A percentile compares a stretch with the other conserved stretches of the same genome.
phyloP scores from a whole-genome alignment of 2,113 vertebrate genomes.

The Phalacrocorax brasilianus region DNA sequence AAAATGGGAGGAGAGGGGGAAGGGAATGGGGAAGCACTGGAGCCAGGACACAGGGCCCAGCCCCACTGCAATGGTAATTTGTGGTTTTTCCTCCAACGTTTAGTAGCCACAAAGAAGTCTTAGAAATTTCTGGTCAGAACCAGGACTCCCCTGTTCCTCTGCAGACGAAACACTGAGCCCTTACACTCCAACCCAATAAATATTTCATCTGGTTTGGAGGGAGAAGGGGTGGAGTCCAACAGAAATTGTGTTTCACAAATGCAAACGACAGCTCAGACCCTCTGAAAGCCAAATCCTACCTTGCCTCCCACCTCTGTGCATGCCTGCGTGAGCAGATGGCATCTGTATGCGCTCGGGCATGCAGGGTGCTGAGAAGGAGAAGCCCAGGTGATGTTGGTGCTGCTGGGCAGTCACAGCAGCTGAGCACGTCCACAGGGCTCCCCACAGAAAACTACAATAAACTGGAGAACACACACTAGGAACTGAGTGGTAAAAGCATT shows the following conservation, averaged over 20 bases:
- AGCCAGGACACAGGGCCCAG: conserved; percentile 77
- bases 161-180: conserved; percentile 71
- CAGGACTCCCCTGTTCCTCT: conserved; percentile 78
- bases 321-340: not conserved
- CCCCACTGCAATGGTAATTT: conserved; percentile 88
- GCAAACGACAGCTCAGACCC: conserved; percentile 6
- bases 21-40: conserved; percentile 49
- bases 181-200: conserved; percentile 73
- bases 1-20: conserved; percentile 35
- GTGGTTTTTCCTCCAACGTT: conserved; percentile 88
- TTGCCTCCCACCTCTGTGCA: not conserved
- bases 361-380: rapidly evolving
- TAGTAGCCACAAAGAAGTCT: conserved; percentile 87
- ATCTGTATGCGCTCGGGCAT: rapidly evolving
- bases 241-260: conserved; percentile 33
- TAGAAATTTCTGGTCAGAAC: conserved; percentile 80
- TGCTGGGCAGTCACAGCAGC: rapidly evolving
- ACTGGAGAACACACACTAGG: not conserved
- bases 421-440: rapidly evolving
- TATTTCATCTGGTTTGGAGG: conserved; percentile 70
- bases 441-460: not conserved
- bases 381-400: not conserved
- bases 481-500: not conserved
- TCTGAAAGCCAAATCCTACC: conserved; percentile 8
- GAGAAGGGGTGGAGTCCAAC: conserved; percentile 31